Base-by-base conservation (phyloP, 1,140 invertebrate genomes). In the Panagrolaimus sp. region DNA sequence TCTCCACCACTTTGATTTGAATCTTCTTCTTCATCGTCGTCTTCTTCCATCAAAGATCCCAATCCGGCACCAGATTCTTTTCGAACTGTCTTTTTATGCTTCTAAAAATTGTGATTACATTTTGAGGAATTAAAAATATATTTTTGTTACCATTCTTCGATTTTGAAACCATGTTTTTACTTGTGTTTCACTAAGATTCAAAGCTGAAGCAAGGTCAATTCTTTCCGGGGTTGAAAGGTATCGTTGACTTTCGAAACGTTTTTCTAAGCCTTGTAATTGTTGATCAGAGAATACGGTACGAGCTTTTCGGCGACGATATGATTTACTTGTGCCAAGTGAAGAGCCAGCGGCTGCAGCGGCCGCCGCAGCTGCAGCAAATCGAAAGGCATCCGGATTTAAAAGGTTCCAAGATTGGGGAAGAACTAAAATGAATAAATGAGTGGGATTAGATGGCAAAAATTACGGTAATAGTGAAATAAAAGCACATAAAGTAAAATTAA, bases 201-300 rank as follows among this genome's bases (percentile, higher is more conserved):
- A 86, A 0, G 90, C 90, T 3, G 90, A 90, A 0, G 96, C 95
- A 52, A 99, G 84, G 81, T 97, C 94, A 8, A 97, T 91, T 62
- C 96, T 85, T 82, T 99, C 96, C 0, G 94, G 94, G 0, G 95
- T 98, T 8, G 93, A 96, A 14, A 98, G 87, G 85, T 99, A 98
- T 67, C 94, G 89, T 83, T 98, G 94, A 0, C 89, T 89, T 78
- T 96, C 93, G 83, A 98, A 98, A 38, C 93, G 88, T 79, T 95
- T 93, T 83, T 98, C 95, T 79, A 95, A 84, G 55, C 93, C 93
- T 67, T 92, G 93, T 46, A 96, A 84, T 84, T 96, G 94, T 24
- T 94, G 91, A 83, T 98, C 96, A 65, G 93, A 96, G 86, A 98
- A 98, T 1, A 98, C 96, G 0, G 96, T 98, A 63, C 96, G 86